phyloP scores from a whole-genome alignment of 1,140 invertebrate species.

The Caenorhabditis latens region DNA sequence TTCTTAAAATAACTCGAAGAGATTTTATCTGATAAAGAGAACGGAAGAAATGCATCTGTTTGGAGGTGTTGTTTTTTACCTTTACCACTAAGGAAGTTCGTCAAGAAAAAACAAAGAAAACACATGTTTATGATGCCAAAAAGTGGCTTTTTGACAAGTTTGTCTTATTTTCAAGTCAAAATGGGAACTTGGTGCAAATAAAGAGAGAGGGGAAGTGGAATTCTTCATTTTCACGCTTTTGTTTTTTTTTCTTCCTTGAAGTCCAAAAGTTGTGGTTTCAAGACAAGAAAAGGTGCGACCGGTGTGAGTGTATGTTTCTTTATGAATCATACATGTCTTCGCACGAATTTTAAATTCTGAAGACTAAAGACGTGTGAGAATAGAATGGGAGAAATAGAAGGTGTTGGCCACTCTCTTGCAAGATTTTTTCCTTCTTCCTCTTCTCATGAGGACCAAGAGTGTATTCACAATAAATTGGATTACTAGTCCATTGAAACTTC shows the following conservation, averaged over 20 bases:
- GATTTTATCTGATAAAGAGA: not conserved
- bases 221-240: not conserved
- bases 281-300: not conserved
- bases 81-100: not conserved
- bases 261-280: not conserved
- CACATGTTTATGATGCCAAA: not conserved
- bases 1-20: not conserved
- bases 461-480: conserved; percentile 15
- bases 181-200: not conserved
- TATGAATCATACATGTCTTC: conserved; percentile 20
- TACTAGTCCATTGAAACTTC: conserved; percentile 36
- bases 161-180: not conserved
- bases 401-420: not conserved
- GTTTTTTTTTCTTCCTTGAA: not conserved
- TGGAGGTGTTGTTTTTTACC: not conserved
- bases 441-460: conserved; percentile 8
- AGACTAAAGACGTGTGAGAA: conserved; percentile 35
- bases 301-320: conserved; percentile 28
- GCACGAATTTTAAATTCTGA: conserved; percentile 21
- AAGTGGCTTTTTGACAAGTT: conserved; percentile 13
- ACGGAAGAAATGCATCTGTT: not conserved
- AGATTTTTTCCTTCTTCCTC: conserved; percentile 6
- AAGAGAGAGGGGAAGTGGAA: not conserved
- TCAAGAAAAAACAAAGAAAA: not conserved
- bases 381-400: not conserved